A percentile compares a stretch with the other conserved stretches of the same genome.
phyloP scores from a whole-genome alignment of 2,113 vertebrate genomes.

The Microcebus ravelobensis region DNA sequence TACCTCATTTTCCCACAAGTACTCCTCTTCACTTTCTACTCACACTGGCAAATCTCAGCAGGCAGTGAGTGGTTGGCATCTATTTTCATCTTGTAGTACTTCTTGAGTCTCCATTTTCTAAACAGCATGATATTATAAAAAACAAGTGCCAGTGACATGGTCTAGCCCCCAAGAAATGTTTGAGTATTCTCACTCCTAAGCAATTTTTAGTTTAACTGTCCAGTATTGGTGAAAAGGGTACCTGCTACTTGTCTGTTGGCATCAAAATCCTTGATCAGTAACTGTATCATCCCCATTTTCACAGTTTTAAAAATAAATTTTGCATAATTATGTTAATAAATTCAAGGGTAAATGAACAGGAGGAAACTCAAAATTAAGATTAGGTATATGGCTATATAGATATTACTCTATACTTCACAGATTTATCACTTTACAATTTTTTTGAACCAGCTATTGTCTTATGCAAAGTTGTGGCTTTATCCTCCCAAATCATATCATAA shows the following conservation, averaged over 20 bases:
- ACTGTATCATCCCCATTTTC: not conserved
- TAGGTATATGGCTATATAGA: not conserved
- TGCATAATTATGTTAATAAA: not conserved
- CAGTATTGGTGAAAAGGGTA: not conserved
- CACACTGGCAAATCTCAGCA: conserved; percentile 59
- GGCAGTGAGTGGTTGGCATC: conserved; percentile 53
- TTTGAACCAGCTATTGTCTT: not conserved
- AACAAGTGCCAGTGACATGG: conserved; percentile 33
- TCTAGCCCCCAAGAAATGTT: not conserved
- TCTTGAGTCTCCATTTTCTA: conserved; percentile 67
- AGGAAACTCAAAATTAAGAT: not conserved
- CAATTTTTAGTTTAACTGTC: conserved; percentile 18
- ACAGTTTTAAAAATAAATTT: not conserved
- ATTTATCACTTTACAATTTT: not conserved
- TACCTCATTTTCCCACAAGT: conserved; percentile 61
- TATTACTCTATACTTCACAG: not conserved
- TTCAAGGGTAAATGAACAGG: not conserved
- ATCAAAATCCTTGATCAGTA: not conserved
- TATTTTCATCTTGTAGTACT: conserved; percentile 66
- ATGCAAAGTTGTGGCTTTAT: not conserved
- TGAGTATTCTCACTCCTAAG: not conserved
- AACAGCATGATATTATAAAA: conserved; percentile 48
- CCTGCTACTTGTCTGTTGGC: not conserved
- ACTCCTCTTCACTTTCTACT: conserved; percentile 43
- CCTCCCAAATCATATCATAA: not conserved